phyloP scores from a whole-genome alignment of 2,888 invertebrate species.

The Agelastica alni region DNA sequence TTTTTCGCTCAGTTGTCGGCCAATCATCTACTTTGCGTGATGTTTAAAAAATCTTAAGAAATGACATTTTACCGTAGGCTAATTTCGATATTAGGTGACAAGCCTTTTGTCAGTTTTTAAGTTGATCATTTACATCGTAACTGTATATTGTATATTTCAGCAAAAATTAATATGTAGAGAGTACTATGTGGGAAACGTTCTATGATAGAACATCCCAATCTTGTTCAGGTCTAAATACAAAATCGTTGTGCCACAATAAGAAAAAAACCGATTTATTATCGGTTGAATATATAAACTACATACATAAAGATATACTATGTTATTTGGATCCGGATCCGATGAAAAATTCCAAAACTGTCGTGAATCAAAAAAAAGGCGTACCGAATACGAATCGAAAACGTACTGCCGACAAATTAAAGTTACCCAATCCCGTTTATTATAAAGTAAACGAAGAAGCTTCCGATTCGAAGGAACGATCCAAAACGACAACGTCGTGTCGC shows the following conservation, averaged over 20 bases:
- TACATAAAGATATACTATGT: conserved; percentile 37
- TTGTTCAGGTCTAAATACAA: conserved; percentile 23
- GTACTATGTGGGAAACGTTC: conserved; percentile 38
- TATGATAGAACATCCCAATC: conserved; percentile 32
- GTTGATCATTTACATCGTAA: neutral
- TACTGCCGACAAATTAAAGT: conserved; percentile 10
- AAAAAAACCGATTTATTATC: conserved; percentile 35
- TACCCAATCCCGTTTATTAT: conserved; percentile 31
- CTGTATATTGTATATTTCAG: neutral
- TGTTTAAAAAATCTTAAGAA: too few species aligned
- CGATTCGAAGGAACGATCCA: conserved; percentile 18
- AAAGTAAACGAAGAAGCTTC: conserved; percentile 24
- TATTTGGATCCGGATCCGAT: conserved; percentile 36
- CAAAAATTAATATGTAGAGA: conserved; percentile 17
- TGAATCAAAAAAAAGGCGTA: conserved; percentile 23
- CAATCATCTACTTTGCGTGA: too few species aligned
- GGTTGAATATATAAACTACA: conserved; percentile 38
- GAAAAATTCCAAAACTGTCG: conserved; percentile 23
- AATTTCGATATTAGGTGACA: too few species aligned
- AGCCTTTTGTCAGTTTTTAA: too few species aligned
- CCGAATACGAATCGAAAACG: conserved; percentile 16
- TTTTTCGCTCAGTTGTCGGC: too few species aligned
- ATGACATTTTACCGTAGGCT: too few species aligned
- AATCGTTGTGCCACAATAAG: conserved; percentile 20
- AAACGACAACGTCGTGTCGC: conserved; percentile 11